A percentile compares a stretch with the other conserved stretches of the same genome.
These are phyloP conservation scores for Euborellia annulipes DNA, from an alignment of 1,140 invertebrate species.

Conservation along the genomic window DNA sequence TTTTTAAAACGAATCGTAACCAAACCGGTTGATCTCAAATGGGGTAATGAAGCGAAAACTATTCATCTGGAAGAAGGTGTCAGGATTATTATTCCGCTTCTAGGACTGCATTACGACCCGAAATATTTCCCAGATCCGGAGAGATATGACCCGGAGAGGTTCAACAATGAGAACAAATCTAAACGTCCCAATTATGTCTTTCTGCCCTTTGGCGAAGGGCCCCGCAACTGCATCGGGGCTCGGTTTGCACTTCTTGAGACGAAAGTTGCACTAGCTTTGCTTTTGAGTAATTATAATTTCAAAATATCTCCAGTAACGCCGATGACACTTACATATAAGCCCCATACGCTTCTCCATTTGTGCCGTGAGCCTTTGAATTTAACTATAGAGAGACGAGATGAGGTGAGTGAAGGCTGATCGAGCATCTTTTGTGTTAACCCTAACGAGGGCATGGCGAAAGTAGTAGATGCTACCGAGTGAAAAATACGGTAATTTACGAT, in stretches of 20 bases:
- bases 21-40: no score
- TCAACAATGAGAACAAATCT: conserved; percentile 17
- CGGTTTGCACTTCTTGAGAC: conserved; percentile 31
- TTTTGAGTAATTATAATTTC: conserved; percentile 29
- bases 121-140: conserved; percentile 36
- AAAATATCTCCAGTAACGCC: conserved; percentile 28
- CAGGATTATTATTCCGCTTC: conserved; percentile 26
- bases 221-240: conserved; percentile 29
- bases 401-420: no score
- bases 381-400: not conserved
- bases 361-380: conserved; percentile 20
- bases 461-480: no score
- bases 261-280: conserved; percentile 24
- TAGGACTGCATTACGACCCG: conserved; percentile 32
- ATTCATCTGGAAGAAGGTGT: conserved; percentile 31
- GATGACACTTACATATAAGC: conserved; percentile 29
- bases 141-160: conserved; percentile 27
- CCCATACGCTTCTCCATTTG: conserved; percentile 22
- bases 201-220: conserved; percentile 29
- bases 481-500: no score
- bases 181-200: conserved; percentile 18
- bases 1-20: conserved; percentile 17
- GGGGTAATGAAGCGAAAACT: no score
- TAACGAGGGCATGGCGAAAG: no score
- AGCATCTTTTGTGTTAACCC: no score